Base-by-base conservation (phyloP, 2,888 invertebrate species). In the Lacanobia oleracea region DNA sequence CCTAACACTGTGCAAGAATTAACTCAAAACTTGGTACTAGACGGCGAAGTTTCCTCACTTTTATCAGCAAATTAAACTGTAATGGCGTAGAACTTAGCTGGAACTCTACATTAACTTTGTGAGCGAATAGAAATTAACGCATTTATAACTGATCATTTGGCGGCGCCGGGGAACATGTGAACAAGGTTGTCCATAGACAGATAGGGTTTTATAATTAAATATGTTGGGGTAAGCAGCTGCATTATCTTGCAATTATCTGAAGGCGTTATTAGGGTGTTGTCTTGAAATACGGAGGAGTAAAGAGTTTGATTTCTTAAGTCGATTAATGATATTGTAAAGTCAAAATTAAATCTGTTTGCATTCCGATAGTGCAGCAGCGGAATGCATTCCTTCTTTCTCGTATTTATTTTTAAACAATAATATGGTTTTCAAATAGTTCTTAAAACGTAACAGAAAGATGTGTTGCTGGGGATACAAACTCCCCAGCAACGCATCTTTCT, bases 61-160 rank as follows among this genome's bases (percentile, higher is more conserved):
- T 77, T 77, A 81, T 79, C 77, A 67, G 66, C 18, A 8, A 33
- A 65, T 65, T 33, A 80, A 70, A 80, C 16, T 48, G 27, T 16
- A 12, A 56, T 43, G 51, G 21, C 43, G 8, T 14, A 7, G 72
- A 62, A 82, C 81, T 81, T 81, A 82, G 82, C 82, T 65, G n/a
- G 0, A 18, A 48, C n/a, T 78, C 51, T 59, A 63, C 62, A 67
- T 45, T 75, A 70, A 67, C 64, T 73, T 67, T 48, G 61, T 65
- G 53, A 56, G 23, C 54, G 65, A 79, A 67, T 68, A 63, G 73
- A 68, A 76, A 76, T 82, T 73, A 64, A 79, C 61, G 76, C 68
- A 69, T 79, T 76, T 71, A 71, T 82, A 74, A 67, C 40, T 67
- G 77, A 73, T 71, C 71, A 68, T 77, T 80, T 80, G 83, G 73